Evolutionary conservation across 2,888 invertebrate species (phyloP), one percentile per base, ranked within the genome.

Genomic region (Eulithis prunata): DNA sequence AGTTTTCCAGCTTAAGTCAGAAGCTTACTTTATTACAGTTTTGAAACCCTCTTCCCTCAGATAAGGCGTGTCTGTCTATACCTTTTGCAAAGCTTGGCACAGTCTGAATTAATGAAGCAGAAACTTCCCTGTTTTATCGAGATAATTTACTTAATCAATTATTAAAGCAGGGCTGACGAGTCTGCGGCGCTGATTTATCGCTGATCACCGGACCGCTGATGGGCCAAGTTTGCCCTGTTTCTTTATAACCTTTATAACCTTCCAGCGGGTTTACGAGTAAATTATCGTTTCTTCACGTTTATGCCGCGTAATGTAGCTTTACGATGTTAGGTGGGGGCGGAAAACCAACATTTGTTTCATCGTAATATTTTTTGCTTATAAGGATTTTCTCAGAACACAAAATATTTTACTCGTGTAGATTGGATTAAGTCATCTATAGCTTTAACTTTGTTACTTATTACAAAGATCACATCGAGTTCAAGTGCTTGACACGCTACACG

Each of bases 131-230:
- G 60, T 63, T 69, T 71, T 62, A 65, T 66, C 57, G 64, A 68
- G 59, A 68, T 70, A 68, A 71, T 68, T 70, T 70, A 65, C 64
- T 67, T 66, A 66, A 70, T 74, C 69, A 71, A 69, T 70, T 70
- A 68, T 68, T 60, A 68, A 64, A 62, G 62, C 68, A 57, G 57
- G 58, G 62, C 55, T 45, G 62, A 49, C 52, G 65, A 64, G 62
- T 46, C 52, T 57, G 67, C 52, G 46, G 46, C 49, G 51, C 57
- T 61, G 70, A 71, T 72, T 76, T 74, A 74, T 77, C 71, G 69
- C 66, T 70, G 69, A 75, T 77, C 71, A 71, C 65, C 59, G 67
- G 70, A 64, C 66, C 69, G 72, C 68, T 71, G 75, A 70, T 62
- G 68, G 62, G 57, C 68, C 66, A 69, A 71, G 66, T 71, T 71